Conservation (phyloP, 2,888 invertebrate species). For the Eremobia ochroleuca region DNA sequence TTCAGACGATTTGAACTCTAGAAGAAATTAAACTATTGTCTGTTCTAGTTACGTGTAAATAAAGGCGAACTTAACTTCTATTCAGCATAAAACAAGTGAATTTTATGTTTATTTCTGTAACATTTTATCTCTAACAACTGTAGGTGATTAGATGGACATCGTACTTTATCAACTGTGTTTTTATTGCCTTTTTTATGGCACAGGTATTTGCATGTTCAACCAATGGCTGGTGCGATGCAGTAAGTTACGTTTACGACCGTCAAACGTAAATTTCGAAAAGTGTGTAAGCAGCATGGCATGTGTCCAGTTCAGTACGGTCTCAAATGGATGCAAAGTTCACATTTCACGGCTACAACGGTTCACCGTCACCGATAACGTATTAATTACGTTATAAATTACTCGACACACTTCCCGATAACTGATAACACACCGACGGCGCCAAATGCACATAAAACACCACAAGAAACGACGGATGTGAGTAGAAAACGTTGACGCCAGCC, state of each 20-base stretch:
- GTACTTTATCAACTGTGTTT: slow-evolving; percentile 59
- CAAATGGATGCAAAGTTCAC: slow-evolving; percentile 83
- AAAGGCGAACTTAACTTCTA: neutral
- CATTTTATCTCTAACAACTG: slow-evolving; percentile 54
- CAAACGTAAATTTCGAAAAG: slow-evolving; percentile 59
- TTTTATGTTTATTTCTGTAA: slow-evolving; percentile 32
- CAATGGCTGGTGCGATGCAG: slow-evolving; percentile 46
- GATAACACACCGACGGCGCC: slow-evolving; percentile 84
- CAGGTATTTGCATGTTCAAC: slow-evolving; percentile 49
- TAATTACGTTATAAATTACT: slow-evolving; percentile 89
- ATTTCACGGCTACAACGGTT: slow-evolving; percentile 71
- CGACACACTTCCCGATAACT: slow-evolving; percentile 85
- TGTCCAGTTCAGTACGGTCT: slow-evolving; percentile 61
- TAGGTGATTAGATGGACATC: slow-evolving; percentile 59
- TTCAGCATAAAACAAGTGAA: slow-evolving; percentile 17
- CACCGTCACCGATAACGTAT: slow-evolving; percentile 85
- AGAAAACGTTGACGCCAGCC: slow-evolving; percentile 70
- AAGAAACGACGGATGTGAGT: slow-evolving; percentile 77
- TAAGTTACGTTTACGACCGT: slow-evolving; percentile 50
- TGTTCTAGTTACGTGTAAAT: slow-evolving; percentile 1
- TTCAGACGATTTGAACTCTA: neutral
- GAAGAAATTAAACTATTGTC: neutral
- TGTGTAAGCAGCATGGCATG: slow-evolving; percentile 66
- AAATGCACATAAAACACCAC: slow-evolving; percentile 79
- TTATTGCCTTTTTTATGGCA: slow-evolving; percentile 62